Conservation (phyloP, 2,888 invertebrate genomes). For the Ecliptopera silaceata region DNA sequence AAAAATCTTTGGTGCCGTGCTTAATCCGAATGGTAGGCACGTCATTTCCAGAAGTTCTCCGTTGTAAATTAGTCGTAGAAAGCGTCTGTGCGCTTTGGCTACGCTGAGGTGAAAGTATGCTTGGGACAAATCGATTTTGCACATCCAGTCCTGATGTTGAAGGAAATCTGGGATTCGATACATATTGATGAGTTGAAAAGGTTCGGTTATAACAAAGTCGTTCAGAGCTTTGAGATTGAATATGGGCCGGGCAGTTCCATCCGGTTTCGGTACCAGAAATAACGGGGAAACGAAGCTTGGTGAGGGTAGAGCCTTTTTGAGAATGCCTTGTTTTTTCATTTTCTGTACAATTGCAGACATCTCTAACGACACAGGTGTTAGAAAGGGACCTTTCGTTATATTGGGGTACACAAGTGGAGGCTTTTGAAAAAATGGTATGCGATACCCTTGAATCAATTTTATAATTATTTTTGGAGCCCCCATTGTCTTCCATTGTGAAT, state of each 20-base stretch:
- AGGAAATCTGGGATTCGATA: neutral
- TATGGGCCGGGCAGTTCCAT: too few species aligned
- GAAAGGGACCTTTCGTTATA: too few species aligned
- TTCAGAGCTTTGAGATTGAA: neutral
- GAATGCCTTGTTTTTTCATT: too few species aligned
- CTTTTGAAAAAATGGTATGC: too few species aligned
- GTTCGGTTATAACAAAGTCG: neutral
- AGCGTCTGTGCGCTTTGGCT: neutral
- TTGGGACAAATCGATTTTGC: neutral
- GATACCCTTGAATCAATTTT: too few species aligned
- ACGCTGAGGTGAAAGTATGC: neutral
- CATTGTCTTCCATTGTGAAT: neutral
- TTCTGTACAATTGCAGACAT: too few species aligned
- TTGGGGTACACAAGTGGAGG: too few species aligned
- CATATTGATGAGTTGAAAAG: neutral
- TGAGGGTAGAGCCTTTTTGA: too few species aligned
- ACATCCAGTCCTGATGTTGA: neutral
- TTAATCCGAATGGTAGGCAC: slow-evolving; percentile 42
- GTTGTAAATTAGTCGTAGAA: neutral
- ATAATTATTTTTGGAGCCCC: too few species aligned
- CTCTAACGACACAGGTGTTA: too few species aligned
- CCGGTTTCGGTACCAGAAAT: too few species aligned
- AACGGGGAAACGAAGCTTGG: too few species aligned
- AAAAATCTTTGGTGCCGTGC: slow-evolving; percentile 40
- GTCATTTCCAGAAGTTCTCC: slow-evolving; percentile 31